phyloP scores from a whole-genome alignment of 2,113 vertebrate species.

The Caretta caretta region DNA sequence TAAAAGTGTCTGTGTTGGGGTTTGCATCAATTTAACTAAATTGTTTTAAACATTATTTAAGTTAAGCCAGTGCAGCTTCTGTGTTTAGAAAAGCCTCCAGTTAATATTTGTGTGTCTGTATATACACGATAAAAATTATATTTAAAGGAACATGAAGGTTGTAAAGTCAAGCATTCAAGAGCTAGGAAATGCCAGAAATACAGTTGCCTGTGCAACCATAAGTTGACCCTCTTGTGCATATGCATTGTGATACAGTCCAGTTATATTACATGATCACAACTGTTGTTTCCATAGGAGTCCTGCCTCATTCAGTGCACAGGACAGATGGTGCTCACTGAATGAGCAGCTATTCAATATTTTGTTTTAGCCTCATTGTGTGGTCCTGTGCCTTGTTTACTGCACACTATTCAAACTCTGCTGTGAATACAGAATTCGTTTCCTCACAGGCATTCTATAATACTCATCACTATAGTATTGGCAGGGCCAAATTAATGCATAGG shows the following conservation, averaged over 20 bases:
- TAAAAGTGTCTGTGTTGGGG: background rate
- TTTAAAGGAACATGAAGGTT: background rate
- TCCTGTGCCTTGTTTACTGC: slow-evolving; percentile 2
- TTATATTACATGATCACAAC: background rate
- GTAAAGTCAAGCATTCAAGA: background rate
- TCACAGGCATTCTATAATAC: background rate
- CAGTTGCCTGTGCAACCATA: background rate
- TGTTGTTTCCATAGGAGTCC: background rate
- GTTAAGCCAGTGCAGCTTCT: background rate
- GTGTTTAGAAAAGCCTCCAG: background rate
- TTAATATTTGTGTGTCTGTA: background rate
- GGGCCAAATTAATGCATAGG: background rate
- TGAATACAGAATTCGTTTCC: background rate
- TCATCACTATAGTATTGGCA: no score
- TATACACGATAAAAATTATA: background rate
- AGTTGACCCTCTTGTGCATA: background rate
- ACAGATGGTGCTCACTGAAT: background rate
- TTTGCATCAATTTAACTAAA: background rate
- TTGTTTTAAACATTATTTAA: background rate
- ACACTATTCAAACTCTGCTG: background rate
- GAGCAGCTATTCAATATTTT: background rate
- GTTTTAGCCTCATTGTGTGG: background rate
- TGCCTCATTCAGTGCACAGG: background rate
- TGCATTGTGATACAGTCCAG: background rate
- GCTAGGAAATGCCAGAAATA: background rate